phyloP scores from a whole-genome alignment of 2,888 invertebrate species.

The Aleiodes testaceus region DNA sequence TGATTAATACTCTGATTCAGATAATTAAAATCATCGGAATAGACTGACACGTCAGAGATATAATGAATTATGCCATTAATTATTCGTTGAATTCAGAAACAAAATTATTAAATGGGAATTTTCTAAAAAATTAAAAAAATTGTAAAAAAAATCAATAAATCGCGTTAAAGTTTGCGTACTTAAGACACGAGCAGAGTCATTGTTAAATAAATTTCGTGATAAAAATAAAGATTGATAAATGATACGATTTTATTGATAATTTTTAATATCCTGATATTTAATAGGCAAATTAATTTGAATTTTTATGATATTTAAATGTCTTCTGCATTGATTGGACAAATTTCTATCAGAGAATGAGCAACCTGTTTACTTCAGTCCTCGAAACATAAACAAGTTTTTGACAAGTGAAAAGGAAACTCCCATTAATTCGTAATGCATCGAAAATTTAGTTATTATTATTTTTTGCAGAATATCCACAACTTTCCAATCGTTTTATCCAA shows the following conservation, averaged over 20 bases:
- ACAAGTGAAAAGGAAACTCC: neutral
- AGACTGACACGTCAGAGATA: constrained; percentile 23
- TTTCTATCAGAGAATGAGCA: too few species aligned
- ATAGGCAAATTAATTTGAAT: too few species aligned
- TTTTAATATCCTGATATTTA: neutral
- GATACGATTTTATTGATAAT: constrained; percentile 12
- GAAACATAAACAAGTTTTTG: constrained; percentile 11
- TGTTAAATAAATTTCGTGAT: constrained; percentile 33
- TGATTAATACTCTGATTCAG: constrained; percentile 4
- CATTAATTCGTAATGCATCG: neutral
- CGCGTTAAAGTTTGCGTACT: constrained; percentile 43
- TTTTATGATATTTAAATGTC: too few species aligned
- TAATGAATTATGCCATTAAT: constrained; percentile 12
- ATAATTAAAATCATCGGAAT: constrained; percentile 19
- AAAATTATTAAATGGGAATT: neutral
- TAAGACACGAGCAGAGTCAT: constrained; percentile 40
- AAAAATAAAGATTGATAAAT: constrained; percentile 38
- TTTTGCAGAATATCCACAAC: too few species aligned
- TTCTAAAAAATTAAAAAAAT: neutral
- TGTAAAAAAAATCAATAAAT: constrained; percentile 9
- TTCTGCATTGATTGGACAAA: too few species aligned
- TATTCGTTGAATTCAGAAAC: neutral
- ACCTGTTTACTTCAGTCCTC: neutral
- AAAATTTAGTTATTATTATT: neutral
- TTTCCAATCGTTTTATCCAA: too few species aligned